Base-by-base conservation (phyloP, 2,113 vertebrate genomes). In the Tonatia bakeri region DNA sequence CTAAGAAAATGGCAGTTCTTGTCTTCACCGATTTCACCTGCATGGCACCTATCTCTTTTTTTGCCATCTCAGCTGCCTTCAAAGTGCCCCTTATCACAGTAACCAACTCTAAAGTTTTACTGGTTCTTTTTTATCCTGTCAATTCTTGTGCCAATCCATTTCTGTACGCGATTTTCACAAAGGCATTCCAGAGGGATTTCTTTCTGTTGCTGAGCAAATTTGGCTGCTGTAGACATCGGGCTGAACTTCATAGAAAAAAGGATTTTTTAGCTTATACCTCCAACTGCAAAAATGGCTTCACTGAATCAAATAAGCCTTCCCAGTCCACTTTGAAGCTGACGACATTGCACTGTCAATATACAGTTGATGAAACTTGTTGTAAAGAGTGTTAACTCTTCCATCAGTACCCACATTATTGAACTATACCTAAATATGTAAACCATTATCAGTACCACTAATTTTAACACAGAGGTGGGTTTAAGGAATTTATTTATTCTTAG, bases 81-180 rank as follows among this genome's bases (percentile, higher is more conserved):
- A 98, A 98, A 65, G 98, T 99, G 95, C 99, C 99, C 59, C 99
- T 99, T 50, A 99, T 99, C 96, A 99, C 99, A 0, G 99, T 99
- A 94, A 99, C 99, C 33, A 99, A 99, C 96, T 99, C 99, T 1
- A 99, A 99, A 98, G 99, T 99, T 96, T 96, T 99, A 86, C 98
- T 99, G 65, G 98, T 99, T 93, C 98, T 99, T n/a, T 99, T 99
- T 96, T 99, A 99, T 92, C 99, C 99, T 0, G 98, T 99, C 94
- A 99, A 99, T 98, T 99, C 99, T 28, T 99, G 99, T 0, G 99
- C 99, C 96, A 99, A 99, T 96, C 99, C 99, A 0, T 99, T 99
- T 96, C 97, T 99, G 47, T 99, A 99, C 0, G 99, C 99, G 0
- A 99, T 99, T 93, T 99, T 99, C 98, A 99, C 99, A 10, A 98